Percentiles rank a stretch among this genome's conserved stretches.
These are phyloP conservation scores for Palythoa grandis DNA, from an alignment of 92 coral and sea anemone species.

Conservation along the genomic window DNA sequence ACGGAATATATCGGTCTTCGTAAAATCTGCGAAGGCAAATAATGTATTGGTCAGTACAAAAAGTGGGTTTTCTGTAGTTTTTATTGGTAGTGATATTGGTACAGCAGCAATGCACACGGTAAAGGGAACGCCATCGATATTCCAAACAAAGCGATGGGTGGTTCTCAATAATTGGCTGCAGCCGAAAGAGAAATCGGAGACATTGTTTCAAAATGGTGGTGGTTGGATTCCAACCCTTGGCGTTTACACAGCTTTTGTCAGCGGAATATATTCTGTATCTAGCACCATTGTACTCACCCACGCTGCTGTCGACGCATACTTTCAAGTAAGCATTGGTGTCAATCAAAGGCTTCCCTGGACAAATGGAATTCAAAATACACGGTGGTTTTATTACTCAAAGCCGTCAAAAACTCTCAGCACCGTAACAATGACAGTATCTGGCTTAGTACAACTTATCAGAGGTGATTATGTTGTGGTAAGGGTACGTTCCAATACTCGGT, in stretches of 20 bases:
- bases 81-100: slow-evolving; percentile 57
- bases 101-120: slow-evolving; percentile 56
- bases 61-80: slow-evolving; percentile 67
- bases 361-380: slow-evolving; percentile 64
- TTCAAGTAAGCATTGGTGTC: slow-evolving; percentile 60
- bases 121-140: slow-evolving; percentile 42
- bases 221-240: slow-evolving; percentile 60
- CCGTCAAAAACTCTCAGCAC: slow-evolving; percentile 34
- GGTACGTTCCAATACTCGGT: slow-evolving; percentile 48
- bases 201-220: slow-evolving; percentile 50
- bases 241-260: slow-evolving; percentile 45
- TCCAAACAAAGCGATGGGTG: slow-evolving; percentile 51
- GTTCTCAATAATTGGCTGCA: slow-evolving; percentile 52
- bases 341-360: slow-evolving; percentile 42
- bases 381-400: slow-evolving; percentile 41
- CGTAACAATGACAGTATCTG: slow-evolving; percentile 60
- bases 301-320: slow-evolving; percentile 46
- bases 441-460: slow-evolving; percentile 45
- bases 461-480: slow-evolving; percentile 64
- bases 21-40: slow-evolving; percentile 23
- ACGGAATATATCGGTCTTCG: slow-evolving; percentile 56
- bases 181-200: background rate
- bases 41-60: slow-evolving; percentile 26
- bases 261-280: slow-evolving; percentile 63
- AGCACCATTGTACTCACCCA: slow-evolving; percentile 47